Conservation (phyloP, 1,140 invertebrate species). For the Macrobrachium nipponense region DNA sequence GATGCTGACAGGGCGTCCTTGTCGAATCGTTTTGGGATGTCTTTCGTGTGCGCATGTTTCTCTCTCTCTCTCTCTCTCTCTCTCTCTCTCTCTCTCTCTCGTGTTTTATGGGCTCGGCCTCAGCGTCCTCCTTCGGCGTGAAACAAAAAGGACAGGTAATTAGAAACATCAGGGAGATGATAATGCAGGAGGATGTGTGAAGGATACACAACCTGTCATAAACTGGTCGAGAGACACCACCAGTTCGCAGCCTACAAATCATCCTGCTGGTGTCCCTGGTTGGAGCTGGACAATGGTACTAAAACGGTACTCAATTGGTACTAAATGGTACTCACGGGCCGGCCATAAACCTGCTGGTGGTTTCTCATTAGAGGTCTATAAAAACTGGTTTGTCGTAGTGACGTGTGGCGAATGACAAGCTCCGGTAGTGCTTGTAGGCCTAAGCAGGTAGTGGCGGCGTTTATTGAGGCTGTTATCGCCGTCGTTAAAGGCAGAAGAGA, state of each 20-base stretch:
- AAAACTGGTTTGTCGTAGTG: slow-evolving; percentile 58
- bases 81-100: neutral
- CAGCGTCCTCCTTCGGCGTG: neutral
- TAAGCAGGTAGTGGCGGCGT: slow-evolving; percentile 15
- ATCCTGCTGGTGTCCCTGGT: slow-evolving; percentile 47
- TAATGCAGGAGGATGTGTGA: slow-evolving; percentile 24
- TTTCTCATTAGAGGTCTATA: slow-evolving; percentile 52
- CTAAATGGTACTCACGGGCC: slow-evolving; percentile 58
- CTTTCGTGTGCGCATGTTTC: too few relatives aligned
- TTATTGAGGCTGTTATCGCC: slow-evolving; percentile 29
- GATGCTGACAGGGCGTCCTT: too few relatives aligned
- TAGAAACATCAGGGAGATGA: neutral
- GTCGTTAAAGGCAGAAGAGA: neutral
- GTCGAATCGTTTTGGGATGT: too few relatives aligned
- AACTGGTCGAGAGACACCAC: slow-evolving; percentile 34
- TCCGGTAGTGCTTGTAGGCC: slow-evolving; percentile 40
- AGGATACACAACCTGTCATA: slow-evolving; percentile 29
- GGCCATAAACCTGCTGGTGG: slow-evolving; percentile 57
- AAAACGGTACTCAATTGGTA: slow-evolving; percentile 60
- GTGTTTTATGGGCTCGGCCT: neutral
- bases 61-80: neutral
- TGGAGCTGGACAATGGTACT: slow-evolving; percentile 55
- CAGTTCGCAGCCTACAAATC: slow-evolving; percentile 45
- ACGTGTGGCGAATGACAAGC: slow-evolving; percentile 46
- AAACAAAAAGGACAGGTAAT: slow-evolving; percentile 26